Evolutionary conservation across 2,797 vertebrate species (phyloP).

Genomic region (Malurus leucopterus): DNA sequence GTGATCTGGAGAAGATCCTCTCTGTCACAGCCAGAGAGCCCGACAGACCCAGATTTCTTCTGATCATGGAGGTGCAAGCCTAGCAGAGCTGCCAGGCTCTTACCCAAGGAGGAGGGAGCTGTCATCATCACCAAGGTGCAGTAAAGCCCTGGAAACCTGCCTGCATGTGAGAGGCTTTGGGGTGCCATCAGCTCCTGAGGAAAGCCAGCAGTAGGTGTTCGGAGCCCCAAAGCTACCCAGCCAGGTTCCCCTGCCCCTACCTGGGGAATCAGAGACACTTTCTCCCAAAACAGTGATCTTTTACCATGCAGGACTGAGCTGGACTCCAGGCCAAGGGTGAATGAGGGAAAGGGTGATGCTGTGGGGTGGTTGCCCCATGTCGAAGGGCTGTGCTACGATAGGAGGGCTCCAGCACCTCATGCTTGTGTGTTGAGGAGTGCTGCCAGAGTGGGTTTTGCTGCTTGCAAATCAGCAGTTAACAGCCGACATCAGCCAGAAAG

Average conservation of each 20-base stretch:
- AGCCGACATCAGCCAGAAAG: not conserved
- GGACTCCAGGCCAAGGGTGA: not conserved
- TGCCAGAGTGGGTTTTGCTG: not conserved
- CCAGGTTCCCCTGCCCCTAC: not conserved
- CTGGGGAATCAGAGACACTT: not conserved
- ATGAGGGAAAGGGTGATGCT: not conserved
- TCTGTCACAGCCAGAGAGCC: not conserved
- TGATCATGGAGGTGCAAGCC: not conserved
- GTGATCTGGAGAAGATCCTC: conserved; percentile 4
- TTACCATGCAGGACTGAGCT: not conserved
- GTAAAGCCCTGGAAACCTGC: not conserved
- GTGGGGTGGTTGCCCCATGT: not conserved
- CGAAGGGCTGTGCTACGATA: rapidly evolving
- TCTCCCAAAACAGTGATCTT: not conserved
- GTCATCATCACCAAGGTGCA: not conserved
- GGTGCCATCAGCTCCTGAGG: not conserved
- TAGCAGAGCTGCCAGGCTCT: not conserved
- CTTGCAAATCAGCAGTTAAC: not conserved
- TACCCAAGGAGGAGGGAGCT: not conserved
- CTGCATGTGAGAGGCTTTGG: not conserved
- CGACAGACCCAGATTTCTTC: not conserved
- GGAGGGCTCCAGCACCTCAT: not conserved
- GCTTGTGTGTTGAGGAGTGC: not conserved
- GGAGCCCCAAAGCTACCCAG: not conserved
- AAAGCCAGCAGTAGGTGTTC: not conserved